phyloP scores from a whole-genome alignment of 2,888 invertebrate genomes.

The Hyppa rectilinea region DNA sequence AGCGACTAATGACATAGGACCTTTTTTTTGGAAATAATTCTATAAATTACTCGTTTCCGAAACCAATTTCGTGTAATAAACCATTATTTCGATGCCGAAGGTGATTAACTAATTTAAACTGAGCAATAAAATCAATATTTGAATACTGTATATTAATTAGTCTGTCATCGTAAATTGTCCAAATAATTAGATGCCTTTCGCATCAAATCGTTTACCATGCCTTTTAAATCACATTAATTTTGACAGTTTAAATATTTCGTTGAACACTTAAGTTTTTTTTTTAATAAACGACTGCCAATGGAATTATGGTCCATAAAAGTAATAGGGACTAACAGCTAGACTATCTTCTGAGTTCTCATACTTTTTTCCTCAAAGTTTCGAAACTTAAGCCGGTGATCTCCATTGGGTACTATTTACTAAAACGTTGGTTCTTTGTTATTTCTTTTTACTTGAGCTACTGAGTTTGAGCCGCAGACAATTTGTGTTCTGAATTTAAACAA shows the following conservation, averaged over 20 bases:
- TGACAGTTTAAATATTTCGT: slow-evolving; percentile 70
- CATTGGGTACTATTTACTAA: slow-evolving; percentile 53
- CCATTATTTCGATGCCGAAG: slow-evolving; percentile 57
- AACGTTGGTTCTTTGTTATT: slow-evolving; percentile 46
- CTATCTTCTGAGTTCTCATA: slow-evolving; percentile 41
- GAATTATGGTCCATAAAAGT: slow-evolving; percentile 61
- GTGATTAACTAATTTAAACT: slow-evolving; percentile 70
- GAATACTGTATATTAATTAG: slow-evolving; percentile 69
- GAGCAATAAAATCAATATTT: slow-evolving; percentile 72
- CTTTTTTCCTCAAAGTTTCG: slow-evolving; percentile 45
- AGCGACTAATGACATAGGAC: slow-evolving; percentile 59
- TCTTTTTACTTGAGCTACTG: slow-evolving; percentile 41
- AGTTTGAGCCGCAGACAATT: slow-evolving; percentile 28
- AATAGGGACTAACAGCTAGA: slow-evolving; percentile 51
- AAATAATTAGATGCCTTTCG: slow-evolving; percentile 69
- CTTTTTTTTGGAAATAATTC: slow-evolving; percentile 59
- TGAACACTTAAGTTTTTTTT: slow-evolving; percentile 60
- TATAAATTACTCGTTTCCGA: slow-evolving; percentile 63
- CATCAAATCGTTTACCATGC: slow-evolving; percentile 66
- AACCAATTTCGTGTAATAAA: slow-evolving; percentile 65
- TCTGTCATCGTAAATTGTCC: slow-evolving; percentile 69
- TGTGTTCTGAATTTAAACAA: slow-evolving; percentile 16
- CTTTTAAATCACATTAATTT: slow-evolving; percentile 67
- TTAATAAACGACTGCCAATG: slow-evolving; percentile 55
- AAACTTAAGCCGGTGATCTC: slow-evolving; percentile 44